A percentile compares a stretch with the other conserved stretches of the same genome.
Conservation (phyloP, 1,140 invertebrate genomes). For the Neomicropteryx cornuta region DNA sequence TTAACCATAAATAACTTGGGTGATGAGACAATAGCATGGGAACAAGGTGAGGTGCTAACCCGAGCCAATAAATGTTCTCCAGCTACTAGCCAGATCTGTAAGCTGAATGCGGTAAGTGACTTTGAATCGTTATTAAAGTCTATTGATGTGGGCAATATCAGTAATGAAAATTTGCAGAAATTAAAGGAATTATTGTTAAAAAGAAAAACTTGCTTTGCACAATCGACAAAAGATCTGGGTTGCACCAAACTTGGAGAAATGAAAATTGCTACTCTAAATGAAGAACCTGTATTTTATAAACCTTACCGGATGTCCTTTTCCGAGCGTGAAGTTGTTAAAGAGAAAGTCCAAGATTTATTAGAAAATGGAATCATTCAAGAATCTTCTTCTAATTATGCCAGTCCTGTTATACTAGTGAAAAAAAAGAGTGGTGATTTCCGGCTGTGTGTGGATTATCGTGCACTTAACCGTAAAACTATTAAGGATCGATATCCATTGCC, state of each 20-base stretch:
- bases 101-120: no score
- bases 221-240: slow-evolving; percentile 14
- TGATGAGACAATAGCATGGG: no score
- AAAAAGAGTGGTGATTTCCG: slow-evolving; percentile 18
- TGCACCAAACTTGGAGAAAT: slow-evolving; percentile 13
- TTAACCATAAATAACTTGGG: no score
- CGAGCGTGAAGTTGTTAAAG: slow-evolving; percentile 16
- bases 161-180: no score
- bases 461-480: slow-evolving; percentile 27
- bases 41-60: no score
- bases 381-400: slow-evolving; percentile 18
- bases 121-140: no score
- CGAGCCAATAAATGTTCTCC: no score
- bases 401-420: slow-evolving; percentile 18
- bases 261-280: slow-evolving; percentile 15
- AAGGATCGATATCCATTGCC: slow-evolving; percentile 38
- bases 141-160: no score
- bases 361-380: slow-evolving; percentile 17
- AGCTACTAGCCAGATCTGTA: no score
- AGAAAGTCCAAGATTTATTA: slow-evolving; percentile 19
- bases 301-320: slow-evolving; percentile 16
- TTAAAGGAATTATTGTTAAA: no score
- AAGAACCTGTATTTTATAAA: slow-evolving; percentile 16
- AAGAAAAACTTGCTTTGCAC: no score
- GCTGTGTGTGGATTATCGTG: slow-evolving; percentile 36